Conservation (phyloP, 2,888 invertebrate species). For the Bruchidius siliquastri region DNA sequence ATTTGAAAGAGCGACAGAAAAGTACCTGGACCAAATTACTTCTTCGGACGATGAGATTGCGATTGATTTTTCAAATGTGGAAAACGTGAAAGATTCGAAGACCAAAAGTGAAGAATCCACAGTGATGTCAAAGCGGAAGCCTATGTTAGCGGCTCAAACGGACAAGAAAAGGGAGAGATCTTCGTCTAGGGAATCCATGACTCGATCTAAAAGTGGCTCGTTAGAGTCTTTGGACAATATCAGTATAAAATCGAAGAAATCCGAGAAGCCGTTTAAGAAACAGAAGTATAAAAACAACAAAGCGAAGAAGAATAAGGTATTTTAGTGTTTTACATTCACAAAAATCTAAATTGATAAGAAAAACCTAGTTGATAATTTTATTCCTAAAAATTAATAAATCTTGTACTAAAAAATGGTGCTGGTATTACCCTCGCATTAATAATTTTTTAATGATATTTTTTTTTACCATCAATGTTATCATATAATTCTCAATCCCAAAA, state of each 20-base stretch:
- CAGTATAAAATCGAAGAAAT: slow-evolving; percentile 8
- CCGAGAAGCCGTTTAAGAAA: slow-evolving; percentile 12
- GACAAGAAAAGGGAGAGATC: slow-evolving; percentile 39
- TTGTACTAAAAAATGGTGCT: too few relatives aligned
- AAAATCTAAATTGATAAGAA: too few relatives aligned
- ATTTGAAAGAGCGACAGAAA: slow-evolving; percentile 76
- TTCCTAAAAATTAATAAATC: too few relatives aligned
- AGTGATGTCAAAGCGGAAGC: slow-evolving; percentile 33
- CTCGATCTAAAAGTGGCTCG: neutral
- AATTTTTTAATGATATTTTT: neutral
- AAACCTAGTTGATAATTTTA: too few relatives aligned
- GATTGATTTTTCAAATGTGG: slow-evolving; percentile 56
- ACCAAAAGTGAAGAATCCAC: slow-evolving; percentile 19
- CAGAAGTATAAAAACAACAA: slow-evolving; percentile 15
- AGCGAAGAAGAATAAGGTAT: slow-evolving; percentile 12
- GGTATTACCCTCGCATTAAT: too few relatives aligned
- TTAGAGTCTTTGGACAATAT: slow-evolving; percentile 9
- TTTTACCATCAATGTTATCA: too few relatives aligned
- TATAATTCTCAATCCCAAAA: too few relatives aligned
- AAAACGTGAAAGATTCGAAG: neutral
- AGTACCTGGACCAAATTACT: slow-evolving; percentile 75
- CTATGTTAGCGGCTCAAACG: slow-evolving; percentile 36
- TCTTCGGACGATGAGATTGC: slow-evolving; percentile 76
- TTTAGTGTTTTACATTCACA: too few relatives aligned
- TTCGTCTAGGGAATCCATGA: slow-evolving; percentile 31